Base-by-base conservation (phyloP, 1,140 invertebrate genomes). In the Cherax quadricarinatus region DNA sequence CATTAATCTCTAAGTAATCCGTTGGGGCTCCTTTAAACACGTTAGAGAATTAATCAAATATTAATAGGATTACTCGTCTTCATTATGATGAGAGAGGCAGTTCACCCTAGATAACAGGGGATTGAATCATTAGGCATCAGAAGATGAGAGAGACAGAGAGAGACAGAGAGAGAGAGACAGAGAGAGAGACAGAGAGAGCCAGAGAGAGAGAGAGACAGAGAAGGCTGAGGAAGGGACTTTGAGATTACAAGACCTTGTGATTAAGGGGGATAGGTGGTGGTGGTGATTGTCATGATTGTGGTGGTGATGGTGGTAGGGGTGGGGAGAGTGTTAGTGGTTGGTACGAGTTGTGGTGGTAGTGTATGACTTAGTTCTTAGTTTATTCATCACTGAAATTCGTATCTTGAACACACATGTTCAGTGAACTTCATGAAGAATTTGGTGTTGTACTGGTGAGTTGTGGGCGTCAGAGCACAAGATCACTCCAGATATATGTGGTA, bases 51-150 rank as follows among this genome's bases (percentile, higher is more conserved):
- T 75, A 21, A 75, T 75, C 21, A 30, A 10, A 21, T 75, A 75
- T 75, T 75, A 75, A 75, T 75, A 21, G 70, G 70, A 75, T 75
- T 75, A 75, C n/a, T 21, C n/a, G 70, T 30, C 70, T 21, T 21
- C 70, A 75, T 75, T 30, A 75, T 75, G 14, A 30, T 3, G n/a
- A 75, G 70, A 75, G 24, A 75, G 14, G 70, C 70, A 75, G 24
- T 30, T 75, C 70, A 30, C 70, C 70, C 24, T 30, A 24, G n/a
- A 30, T 75, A 30, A 75, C 70, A 9, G 7, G 70, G n/a, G 70
- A 30, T 30, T 24, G 70, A 75, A 5, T 75, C 70, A 75, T 75
- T 75, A 75, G n/a, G 70, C 24, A 75, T 24, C 5, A 75, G 70
- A 5, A 75, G 70, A n/a, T 10, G 21, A 5, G 62, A 70, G 62